Percentiles rank a stretch among this genome's conserved stretches.
These are phyloP conservation scores for Eulemur macaco DNA, from an alignment of 2,113 vertebrate genomes.

Conservation along the genomic window DNA sequence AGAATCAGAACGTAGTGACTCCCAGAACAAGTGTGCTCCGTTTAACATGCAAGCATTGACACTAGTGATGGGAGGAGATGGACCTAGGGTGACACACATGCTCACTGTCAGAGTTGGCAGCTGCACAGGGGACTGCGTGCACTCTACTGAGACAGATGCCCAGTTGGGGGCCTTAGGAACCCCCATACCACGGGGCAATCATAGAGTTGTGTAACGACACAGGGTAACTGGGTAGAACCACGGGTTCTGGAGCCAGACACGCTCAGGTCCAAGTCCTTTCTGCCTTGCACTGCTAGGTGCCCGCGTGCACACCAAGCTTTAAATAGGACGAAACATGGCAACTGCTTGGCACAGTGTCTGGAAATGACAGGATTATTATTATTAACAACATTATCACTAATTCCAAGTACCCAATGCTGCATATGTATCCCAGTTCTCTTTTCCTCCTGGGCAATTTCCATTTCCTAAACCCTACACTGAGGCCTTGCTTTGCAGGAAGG, in stretches of 20 bases:
- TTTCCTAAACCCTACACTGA: background rate
- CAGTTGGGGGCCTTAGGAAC: too few relatives aligned
- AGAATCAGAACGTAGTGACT: background rate
- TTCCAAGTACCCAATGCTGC: background rate
- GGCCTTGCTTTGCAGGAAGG: background rate
- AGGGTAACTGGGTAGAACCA: background rate
- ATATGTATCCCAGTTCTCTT: background rate
- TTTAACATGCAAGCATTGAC: background rate
- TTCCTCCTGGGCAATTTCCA: background rate
- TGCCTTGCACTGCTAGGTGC: background rate
- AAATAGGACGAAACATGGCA: background rate
- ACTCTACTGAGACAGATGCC: background rate
- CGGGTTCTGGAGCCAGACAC: background rate
- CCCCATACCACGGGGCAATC: background rate
- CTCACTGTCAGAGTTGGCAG: background rate
- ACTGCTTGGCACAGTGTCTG: background rate
- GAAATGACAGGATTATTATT: background rate
- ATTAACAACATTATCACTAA: background rate
- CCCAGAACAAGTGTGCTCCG: background rate
- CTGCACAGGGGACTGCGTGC: background rate
- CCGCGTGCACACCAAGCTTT: background rate
- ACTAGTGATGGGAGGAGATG: background rate
- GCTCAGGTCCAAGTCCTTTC: background rate
- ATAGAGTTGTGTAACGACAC: background rate
- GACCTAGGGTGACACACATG: background rate